Evolutionary conservation across 2,888 invertebrate species (phyloP), one percentile per base, ranked within the genome.

Genomic region (Agonopterix arenella): DNA sequence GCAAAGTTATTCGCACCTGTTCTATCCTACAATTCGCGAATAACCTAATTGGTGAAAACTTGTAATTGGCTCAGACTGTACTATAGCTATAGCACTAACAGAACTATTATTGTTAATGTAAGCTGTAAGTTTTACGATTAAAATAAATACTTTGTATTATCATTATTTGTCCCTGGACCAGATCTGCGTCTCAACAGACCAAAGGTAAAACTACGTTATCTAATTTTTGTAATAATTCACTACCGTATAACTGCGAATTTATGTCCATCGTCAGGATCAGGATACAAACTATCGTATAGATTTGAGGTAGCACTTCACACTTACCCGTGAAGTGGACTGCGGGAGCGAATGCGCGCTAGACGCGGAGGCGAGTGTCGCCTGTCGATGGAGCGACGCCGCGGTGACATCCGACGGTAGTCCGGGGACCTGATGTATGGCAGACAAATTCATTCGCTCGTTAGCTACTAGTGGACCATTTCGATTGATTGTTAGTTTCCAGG

Each of bases 211-310:
- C 1, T 49, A 4, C 2, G 40, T 40, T 10, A n/a, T n/a, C 13
- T 2, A 13, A 13, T 13, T 2, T 2, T 13, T 13, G 1, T 13
- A 2, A 13, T 2, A 13, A 13, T 38, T 9, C 8, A 38, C 38
- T 38, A 38, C 9, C 38, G 1, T 8, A 9, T 38, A 38, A 8
- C 38, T 76, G 66, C 0, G 76, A 76, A 2, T 76, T 70, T 40
- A n/a, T n/a, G 40, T 40, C 8, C 9, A 9, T 40, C 40, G n/a
- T 18, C 9, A 18, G 4, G 18, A 18, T 18, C 9, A 18, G 18
- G 18, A 18, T 18, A 18, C 18, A 2, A 18, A 18, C 4, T 40
- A 40, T 40, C 40, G 1, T 40, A 40, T 5, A 40, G 10, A 40
- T 40, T 40, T n/a, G 10, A 11, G 4, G 9, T 43, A 11, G 36